Evolutionary conservation across 2,797 vertebrate genomes (phyloP), one percentile per base, ranked within the genome.

Genomic region (Malurus leucopterus): DNA sequence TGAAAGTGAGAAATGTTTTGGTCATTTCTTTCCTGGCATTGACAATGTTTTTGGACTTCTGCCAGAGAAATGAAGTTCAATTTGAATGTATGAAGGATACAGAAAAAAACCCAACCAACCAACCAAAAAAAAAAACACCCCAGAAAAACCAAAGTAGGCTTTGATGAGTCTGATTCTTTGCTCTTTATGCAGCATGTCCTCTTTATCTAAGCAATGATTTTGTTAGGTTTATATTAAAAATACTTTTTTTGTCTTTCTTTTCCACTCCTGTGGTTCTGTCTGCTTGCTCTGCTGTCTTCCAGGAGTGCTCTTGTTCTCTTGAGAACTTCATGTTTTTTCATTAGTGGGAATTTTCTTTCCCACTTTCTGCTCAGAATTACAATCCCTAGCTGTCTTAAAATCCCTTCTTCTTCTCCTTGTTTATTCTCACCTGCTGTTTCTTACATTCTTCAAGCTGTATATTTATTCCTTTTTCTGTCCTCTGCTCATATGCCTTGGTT

Each of bases 1-100:
- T 90, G 76, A 76, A 83, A 90, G 82, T 72, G 80, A 3, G 22
- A 85, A 78, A 86, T 86, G 61, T 83, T 84, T 77, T 58, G 67
- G 67, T 81, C 62, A 74, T 70, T 32, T 88, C 72, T 92, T 94
- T 83, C 85, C 71, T 71, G 65, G 46, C 27, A 83, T 62, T 93
- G 50, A 70, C 55, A 69, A 64, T 71, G 54, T 47, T 62, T 69
- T 86, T 86, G 67, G 61, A 58, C 23, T 64, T 75, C 27, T 57
- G 84, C 82, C 94, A 87, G 67, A 78, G 55, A 75, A 87, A 23
- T 43, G 21, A n/a, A 83, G 32, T 65, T 73, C 71, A 82, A 34
- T 70, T 81, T 63, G 58, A 82, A 51, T 47, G 13, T 40, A 23
- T 29, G 53, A 84, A 90, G 41, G 50, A 57, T 43, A 55, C 21